Percentiles rank a stretch among this genome's conserved stretches.
Evolutionary conservation across 2,113 vertebrate species (phyloP).

Genomic region (Corynorhinus townsendii): DNA sequence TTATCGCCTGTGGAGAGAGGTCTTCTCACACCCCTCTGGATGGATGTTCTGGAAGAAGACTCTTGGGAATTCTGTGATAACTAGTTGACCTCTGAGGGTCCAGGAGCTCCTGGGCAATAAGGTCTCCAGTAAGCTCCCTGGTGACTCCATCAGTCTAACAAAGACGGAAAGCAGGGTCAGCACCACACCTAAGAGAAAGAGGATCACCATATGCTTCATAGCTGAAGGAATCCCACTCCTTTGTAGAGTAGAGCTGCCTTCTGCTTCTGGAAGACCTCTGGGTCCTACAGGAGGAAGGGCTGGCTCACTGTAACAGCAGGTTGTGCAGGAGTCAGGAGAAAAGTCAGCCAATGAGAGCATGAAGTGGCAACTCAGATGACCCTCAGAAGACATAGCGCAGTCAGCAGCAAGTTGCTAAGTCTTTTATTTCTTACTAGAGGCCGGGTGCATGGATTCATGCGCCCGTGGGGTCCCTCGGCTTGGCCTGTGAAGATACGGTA

Average conservation of each 20-base stretch:
- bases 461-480: too few relatives aligned
- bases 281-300: background rate
- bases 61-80: background rate
- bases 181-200: constrained; percentile 64
- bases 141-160: constrained; percentile 54
- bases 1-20: background rate
- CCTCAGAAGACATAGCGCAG: too few relatives aligned
- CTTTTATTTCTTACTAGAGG: too few relatives aligned
- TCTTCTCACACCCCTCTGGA: constrained; percentile 42
- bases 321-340: too few relatives aligned
- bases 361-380: too few relatives aligned
- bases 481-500: too few relatives aligned
- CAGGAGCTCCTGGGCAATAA: background rate
- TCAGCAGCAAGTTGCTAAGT: too few relatives aligned
- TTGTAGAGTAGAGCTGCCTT: background rate
- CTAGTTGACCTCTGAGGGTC: constrained; percentile 32
- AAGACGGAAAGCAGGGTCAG: constrained; percentile 63
- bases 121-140: constrained; percentile 38
- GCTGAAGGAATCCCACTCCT: background rate
- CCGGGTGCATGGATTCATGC: too few relatives aligned
- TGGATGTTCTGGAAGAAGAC: constrained; percentile 55
- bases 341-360: too few relatives aligned
- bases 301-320: too few relatives aligned
- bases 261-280: background rate
- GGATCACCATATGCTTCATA: constrained; percentile 56